Evolutionary conservation across 23 tunicate species (phyloP), one percentile per base, ranked within the genome.

Genomic region (Phallusia fumigata): DNA sequence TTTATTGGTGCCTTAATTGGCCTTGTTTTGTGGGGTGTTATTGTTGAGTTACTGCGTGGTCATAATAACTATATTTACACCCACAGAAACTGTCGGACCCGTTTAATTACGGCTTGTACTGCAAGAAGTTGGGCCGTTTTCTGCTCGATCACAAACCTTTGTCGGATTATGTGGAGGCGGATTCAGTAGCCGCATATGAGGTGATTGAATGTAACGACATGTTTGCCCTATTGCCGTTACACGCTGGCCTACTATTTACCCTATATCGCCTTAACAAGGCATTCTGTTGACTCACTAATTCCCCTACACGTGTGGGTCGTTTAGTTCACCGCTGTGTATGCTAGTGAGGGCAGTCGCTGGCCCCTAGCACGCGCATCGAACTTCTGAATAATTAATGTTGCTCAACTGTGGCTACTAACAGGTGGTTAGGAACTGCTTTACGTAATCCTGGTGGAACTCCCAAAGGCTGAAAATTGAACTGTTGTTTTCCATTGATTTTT

Each of bases 141-240:
- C 77, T 92, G 34, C 76, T 87, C 50, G 97, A 92, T 31, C 91
- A 92, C 81, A 80, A 84, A 34, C 86, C 80, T 13, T 32, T 92
- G 78, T 83, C 88, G 24, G 91, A 87, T 26, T 92, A 92, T 87
- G 84, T 92, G 47, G 83, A 84, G 47, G 80, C 82, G 44, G 89
- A 80, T 31, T 78, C 90, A 36, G 89, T 87, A 12, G 97, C 86
- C 18, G 34, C 64, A 8, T 87, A 77, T 21, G 92, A 92, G 91
- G 97, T 92, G 28, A 79, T 52, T 58, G 13, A 22, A 58, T 22
- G 26, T 58, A 24, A 3, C 16, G 28, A 24, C 69, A 58, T 58
- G 69, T 58, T 58, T 22, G 28, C 26, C 28, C 28, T 58, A 24
- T 22, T 58, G 28, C 28, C 69, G 69, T 5, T 24, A 21, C 26